Percentiles rank a stretch among this genome's conserved stretches.
phyloP scores from a whole-genome alignment of 2,888 invertebrate genomes.

The Orthosia incerta region DNA sequence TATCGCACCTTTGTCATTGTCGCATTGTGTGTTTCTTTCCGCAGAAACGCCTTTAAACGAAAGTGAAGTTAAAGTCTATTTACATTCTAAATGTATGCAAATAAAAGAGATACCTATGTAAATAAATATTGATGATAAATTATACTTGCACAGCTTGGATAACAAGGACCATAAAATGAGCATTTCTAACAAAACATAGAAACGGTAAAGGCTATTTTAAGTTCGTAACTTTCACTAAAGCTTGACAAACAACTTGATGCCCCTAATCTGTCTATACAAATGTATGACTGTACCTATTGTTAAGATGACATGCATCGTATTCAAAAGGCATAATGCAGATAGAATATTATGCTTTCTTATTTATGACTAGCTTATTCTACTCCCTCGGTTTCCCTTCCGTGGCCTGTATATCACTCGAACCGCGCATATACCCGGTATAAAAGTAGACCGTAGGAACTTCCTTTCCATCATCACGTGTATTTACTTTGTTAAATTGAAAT shows the following conservation, averaged over 20 bases:
- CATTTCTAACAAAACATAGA: constrained; percentile 19
- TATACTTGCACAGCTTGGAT: not conserved
- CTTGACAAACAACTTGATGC: constrained; percentile 23
- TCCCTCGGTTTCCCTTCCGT: too few relatives aligned
- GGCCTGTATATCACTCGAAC: too few relatives aligned
- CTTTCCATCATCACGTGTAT: too few relatives aligned
- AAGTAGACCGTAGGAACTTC: too few relatives aligned
- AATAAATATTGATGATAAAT: not conserved
- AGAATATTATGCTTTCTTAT: not conserved
- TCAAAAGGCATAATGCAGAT: not conserved
- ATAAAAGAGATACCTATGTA: too few relatives aligned
- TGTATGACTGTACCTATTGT: not conserved
- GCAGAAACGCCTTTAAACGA: too few relatives aligned
- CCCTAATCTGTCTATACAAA: constrained; percentile 24
- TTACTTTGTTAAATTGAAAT: too few relatives aligned
- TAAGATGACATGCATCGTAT: constrained; percentile 8
- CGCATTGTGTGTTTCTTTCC: too few relatives aligned
- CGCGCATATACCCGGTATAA: too few relatives aligned
- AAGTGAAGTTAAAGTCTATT: too few relatives aligned
- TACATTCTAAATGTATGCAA: not conserved
- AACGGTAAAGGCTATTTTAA: constrained; percentile 13
- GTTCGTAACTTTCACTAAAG: constrained; percentile 27
- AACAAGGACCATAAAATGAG: constrained; percentile 4
- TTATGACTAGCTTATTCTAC: not conserved
- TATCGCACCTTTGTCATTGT: too few relatives aligned